phyloP scores from a whole-genome alignment of 1,140 invertebrate genomes.

The Aphaenogaster rudis region DNA sequence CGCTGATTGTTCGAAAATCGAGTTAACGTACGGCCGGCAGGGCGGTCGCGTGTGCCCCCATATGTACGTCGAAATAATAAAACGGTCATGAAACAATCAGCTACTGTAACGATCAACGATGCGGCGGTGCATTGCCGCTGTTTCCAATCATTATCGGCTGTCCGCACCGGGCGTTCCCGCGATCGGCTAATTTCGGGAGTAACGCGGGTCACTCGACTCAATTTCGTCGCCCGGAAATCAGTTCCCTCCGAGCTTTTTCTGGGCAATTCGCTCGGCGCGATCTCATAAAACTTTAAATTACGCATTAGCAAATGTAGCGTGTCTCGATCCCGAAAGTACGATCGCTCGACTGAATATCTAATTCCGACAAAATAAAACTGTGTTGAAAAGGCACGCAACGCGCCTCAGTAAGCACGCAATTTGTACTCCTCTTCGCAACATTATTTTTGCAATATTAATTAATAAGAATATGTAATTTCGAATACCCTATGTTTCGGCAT shows the following conservation, averaged over 20 bases:
- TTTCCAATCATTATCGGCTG: conserved; percentile 76
- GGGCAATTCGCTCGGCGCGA: conserved; percentile 9
- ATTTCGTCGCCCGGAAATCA: conserved; percentile 67
- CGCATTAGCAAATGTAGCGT: conserved; percentile 51
- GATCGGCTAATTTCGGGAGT: conserved; percentile 71
- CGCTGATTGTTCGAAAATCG: conserved; percentile 71
- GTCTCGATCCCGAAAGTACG: conserved; percentile 26
- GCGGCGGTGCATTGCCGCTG: conserved; percentile 60
- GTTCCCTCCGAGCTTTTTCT: conserved; percentile 54
- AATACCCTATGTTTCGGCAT: neutral
- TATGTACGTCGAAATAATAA: conserved; percentile 73
- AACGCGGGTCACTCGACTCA: conserved; percentile 54
- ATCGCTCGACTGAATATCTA: conserved; percentile 45
- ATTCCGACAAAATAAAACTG: conserved; percentile 36
- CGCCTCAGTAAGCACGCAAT: neutral
- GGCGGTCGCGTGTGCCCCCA: conserved; percentile 15
- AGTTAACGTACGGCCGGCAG: conserved; percentile 63
- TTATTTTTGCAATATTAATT: conserved; percentile 31
- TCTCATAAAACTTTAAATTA: conserved; percentile 62
- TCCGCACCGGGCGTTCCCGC: conserved; percentile 56
- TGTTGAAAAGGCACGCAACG: neutral
- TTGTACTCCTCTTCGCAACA: neutral
- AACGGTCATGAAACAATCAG: conserved; percentile 75
- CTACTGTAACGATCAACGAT: conserved; percentile 73
- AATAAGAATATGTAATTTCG: neutral